phyloP scores from a whole-genome alignment of 53 echinoderm and acorn worm species.

The Echinometra lucunter region DNA sequence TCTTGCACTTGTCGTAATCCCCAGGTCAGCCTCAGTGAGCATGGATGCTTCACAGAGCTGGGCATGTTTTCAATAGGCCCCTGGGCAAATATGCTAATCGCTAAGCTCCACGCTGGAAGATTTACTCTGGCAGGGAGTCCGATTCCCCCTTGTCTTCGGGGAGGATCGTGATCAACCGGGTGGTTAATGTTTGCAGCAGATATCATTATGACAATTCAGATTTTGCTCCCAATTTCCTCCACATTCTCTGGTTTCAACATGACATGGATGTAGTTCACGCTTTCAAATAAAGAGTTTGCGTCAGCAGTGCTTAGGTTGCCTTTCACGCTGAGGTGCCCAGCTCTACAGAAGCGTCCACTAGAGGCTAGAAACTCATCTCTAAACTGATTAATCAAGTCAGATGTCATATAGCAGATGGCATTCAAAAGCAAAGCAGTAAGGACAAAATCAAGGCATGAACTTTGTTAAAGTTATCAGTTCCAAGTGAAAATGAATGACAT shows the following conservation, averaged over 20 bases:
- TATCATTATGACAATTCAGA: constrained; percentile 1
- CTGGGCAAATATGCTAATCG: constrained; percentile 7
- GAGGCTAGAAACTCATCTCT: not conserved
- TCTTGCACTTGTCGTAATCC: constrained; percentile 9
- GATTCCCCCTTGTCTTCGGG: not conserved
- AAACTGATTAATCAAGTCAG: not conserved
- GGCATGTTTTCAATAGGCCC: not conserved
- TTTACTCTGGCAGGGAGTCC: not conserved
- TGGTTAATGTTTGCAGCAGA: not conserved
- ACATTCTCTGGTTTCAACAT: not conserved
- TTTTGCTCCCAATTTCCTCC: not conserved
- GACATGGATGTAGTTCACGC: not conserved
- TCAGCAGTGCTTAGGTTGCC: not conserved
- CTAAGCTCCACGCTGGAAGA: not conserved
- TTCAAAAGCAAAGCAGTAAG: not conserved
- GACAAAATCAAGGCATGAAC: not conserved
- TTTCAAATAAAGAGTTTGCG: not conserved
- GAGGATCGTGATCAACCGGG: not conserved
- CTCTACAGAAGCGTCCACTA: not conserved
- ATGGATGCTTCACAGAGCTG: not conserved
- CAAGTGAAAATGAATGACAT: not conserved
- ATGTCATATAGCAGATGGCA: not conserved
- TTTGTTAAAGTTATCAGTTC: not conserved
- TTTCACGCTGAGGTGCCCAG: not conserved
- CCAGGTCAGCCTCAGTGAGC: not conserved